Base-by-base conservation (phyloP, 2,888 invertebrate genomes). In the Ornithoptera alexandrae region DNA sequence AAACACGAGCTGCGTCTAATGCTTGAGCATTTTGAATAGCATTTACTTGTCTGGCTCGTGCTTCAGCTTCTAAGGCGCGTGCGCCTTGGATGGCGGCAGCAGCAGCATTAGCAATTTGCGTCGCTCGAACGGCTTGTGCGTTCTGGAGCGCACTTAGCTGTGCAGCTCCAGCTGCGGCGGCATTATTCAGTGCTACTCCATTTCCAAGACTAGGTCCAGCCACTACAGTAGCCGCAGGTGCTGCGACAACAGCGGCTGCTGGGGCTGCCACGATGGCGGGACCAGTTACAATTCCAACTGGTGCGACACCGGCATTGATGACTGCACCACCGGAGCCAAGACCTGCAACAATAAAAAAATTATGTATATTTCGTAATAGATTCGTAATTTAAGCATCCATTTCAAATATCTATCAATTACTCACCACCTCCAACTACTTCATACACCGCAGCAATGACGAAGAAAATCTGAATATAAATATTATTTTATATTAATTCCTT, bases 101-200 rank as follows among this genome's bases (percentile, higher is more conserved):
- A 60, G 92, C 92, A 0, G 90, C 82, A 78, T 91, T 88, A 42
- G 85, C 89, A 74, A 92, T 90, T 72, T 90, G 86, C 5, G 90
- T 81, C 1, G 86, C 92, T 20, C 89, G 90, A 15, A 84, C 90
- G n/a, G 92, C 92, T 70, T 91, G 92, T 1, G 92, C 90, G 77
- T 91, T 91, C 71, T 92, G 91, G 71, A 91, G 90, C 53, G 91
- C 90, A 70, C 88, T 90, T 62, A 92, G 87, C 67, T 90, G 92
- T 53, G 92, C 89, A 36, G 90, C 90, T 15, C 91, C 90, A 1
- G 81, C 90, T 7, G 89, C 86, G 4, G 84, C 91, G 7, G 90
- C 91, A 72, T 84, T 88, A 78, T 90, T 91, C 60, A 92, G 82
- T 0, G 88, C 89, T 20, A 79, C 80, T 3, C 85, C 84, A 60